Percentiles rank a stretch among this genome's conserved stretches.
These are phyloP conservation scores for Zaprionus davidi DNA, from an alignment of 1,140 invertebrate species.

Conservation along the genomic window DNA sequence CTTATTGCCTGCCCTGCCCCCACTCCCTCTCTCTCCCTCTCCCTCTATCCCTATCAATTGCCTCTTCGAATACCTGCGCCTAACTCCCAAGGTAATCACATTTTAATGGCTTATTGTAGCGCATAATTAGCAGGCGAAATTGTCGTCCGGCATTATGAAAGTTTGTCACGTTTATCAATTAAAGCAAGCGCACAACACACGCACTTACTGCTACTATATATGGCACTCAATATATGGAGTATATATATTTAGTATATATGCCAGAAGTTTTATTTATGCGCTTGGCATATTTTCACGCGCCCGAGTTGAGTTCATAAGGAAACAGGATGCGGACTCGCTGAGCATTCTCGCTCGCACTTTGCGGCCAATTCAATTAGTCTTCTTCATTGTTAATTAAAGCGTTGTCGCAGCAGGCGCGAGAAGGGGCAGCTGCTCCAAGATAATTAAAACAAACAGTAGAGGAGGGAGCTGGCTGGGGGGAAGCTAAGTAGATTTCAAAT, in stretches of 20 bases:
- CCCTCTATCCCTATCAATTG: not conserved
- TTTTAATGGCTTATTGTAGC: constrained; percentile 58
- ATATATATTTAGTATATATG: not conserved
- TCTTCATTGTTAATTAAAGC: constrained; percentile 71
- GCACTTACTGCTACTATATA: not conserved
- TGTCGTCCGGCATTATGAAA: constrained; percentile 68
- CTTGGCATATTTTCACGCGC: not conserved
- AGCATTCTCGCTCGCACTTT: constrained; percentile 2
- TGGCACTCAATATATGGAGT: not conserved
- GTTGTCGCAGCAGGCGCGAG: constrained; percentile 27
- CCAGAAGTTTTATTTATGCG: constrained; percentile 2
- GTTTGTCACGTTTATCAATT: constrained; percentile 76
- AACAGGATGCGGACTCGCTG: constrained; percentile 6
- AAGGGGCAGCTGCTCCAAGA: constrained; percentile 58
- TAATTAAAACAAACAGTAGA: constrained; percentile 70
- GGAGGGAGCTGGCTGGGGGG: not conserved
- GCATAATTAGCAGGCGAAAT: constrained; percentile 61
- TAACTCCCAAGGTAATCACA: constrained; percentile 42
- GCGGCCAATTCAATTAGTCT: constrained; percentile 69
- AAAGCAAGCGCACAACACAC: constrained; percentile 8
- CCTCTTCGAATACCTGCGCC: not conserved
- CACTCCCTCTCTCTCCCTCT: no score
- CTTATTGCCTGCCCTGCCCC: constrained; percentile 33
- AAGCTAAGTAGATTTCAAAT: constrained; percentile 80
- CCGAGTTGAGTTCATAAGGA: constrained; percentile 15